Evolutionary conservation across 2,888 invertebrate species (phyloP).

Genomic region (Cryptus viduatorius): DNA sequence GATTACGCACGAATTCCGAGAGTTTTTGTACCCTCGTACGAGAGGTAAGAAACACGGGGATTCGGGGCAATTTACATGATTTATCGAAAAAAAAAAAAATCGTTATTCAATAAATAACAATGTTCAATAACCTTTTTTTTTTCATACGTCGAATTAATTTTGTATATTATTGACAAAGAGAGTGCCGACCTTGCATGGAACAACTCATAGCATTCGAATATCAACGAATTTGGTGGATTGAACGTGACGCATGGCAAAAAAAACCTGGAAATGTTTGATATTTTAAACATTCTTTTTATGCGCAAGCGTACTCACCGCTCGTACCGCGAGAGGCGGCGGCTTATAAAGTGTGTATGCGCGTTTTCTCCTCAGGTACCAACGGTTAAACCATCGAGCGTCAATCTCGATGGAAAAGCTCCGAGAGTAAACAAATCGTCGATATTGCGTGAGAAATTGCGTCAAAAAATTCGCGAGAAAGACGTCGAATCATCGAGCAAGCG

Average conservation of each 20-base stretch:
- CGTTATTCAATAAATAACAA: too few relatives aligned
- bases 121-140: not conserved
- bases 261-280: slow-evolving; percentile 53
- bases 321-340: not conserved
- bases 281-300: not conserved
- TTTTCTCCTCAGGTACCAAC: slow-evolving; percentile 27
- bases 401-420: slow-evolving; percentile 37
- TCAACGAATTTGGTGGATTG: slow-evolving; percentile 77
- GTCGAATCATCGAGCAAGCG: not conserved
- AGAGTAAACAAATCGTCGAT: slow-evolving; percentile 5
- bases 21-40: slow-evolving; percentile 75
- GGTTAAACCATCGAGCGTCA: slow-evolving; percentile 42
- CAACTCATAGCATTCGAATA: slow-evolving; percentile 77
- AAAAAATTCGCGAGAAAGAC: slow-evolving; percentile 27
- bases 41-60: slow-evolving; percentile 68
- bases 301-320: slow-evolving; percentile 1
- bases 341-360: not conserved
- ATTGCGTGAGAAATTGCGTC: slow-evolving; percentile 19
- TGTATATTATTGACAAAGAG: slow-evolving; percentile 58
- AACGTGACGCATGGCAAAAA: slow-evolving; percentile 73
- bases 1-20: slow-evolving; percentile 68
- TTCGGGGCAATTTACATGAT: too few relatives aligned
- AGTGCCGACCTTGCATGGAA: slow-evolving; percentile 73
- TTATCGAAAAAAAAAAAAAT: too few relatives aligned
- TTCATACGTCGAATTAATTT: not conserved